phyloP scores from a whole-genome alignment of 2,797 vertebrate species.

The Tenualosa ilisha region DNA sequence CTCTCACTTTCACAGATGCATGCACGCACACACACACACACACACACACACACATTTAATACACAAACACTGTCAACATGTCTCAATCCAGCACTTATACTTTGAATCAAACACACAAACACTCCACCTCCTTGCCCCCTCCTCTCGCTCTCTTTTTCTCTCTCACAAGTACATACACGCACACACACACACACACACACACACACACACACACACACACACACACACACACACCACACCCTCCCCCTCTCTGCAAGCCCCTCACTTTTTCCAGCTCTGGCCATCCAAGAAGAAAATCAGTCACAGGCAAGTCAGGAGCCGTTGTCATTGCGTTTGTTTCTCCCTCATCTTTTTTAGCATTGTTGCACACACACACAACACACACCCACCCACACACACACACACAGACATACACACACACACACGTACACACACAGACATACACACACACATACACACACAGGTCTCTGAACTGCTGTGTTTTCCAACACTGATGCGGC shows the following conservation, averaged over 20 bases:
- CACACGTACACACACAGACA: neutral
- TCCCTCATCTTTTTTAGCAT: neutral
- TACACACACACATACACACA: neutral
- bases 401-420: neutral
- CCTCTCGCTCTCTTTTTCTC: neutral
- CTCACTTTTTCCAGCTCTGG: slow-evolving; percentile 15
- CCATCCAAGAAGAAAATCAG: neutral
- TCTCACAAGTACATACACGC: neutral
- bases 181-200: slow-evolving; percentile 30
- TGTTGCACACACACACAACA: neutral
- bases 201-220: slow-evolving; percentile 22
- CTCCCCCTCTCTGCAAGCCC: neutral
- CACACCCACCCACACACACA: slow-evolving; percentile 2
- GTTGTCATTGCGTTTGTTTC: slow-evolving; percentile 2
- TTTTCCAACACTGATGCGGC: neutral
- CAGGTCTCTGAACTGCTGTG: neutral
- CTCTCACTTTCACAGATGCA: neutral
- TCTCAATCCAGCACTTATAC: slow-evolving; percentile 9
- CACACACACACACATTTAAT: neutral
- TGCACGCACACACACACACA: neutral
- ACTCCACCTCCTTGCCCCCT: neutral
- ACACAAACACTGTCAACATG: neutral
- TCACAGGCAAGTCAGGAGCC: neutral
- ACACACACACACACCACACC: slow-evolving; percentile 29
- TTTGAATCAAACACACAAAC: neutral